Base-by-base conservation (phyloP, 2,113 vertebrate species). In the Cavia porcellus region DNA sequence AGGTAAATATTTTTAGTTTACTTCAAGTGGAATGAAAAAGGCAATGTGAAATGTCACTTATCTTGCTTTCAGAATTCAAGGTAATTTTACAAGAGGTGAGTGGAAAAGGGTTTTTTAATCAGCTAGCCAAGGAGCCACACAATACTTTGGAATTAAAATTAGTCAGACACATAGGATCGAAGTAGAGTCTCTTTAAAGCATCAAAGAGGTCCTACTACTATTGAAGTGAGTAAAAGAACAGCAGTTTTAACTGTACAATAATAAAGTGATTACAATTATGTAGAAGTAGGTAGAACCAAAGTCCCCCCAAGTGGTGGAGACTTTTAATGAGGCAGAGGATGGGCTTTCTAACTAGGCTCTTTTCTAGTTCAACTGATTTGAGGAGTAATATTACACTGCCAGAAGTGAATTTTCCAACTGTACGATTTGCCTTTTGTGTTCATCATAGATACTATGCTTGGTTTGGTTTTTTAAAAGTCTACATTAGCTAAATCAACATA, bases 361-460 rank as follows among this genome's bases (percentile, higher is more conserved):
- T 95, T 98, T 97, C 92, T 83, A 93, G 96, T 81, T 97, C 88
- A 28, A 38, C 95, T 90, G 93, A 96, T 84, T 97, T 85, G 95
- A 42, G 81, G 85, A 32, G n/a, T 28, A 83, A 6, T 52, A 82
- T 32, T 55, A 19, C 82, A 96, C 93, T 68, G 88, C 84, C 97
- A 81, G 42, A 97, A 96, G 79, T 86, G 52, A 97, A 86, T 92
- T 98, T 93, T 75, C 52, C 93, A 94, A 96, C 89, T 96, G 92
- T 85, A 83, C 92, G 50, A 97, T 92, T 98, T 98, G 97, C 96
- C 55, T 94, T 98, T 96, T 97, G 66, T 75, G 97, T 97, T 98
- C 82, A 86, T 89, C 42, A 25, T 32, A 62, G 50, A 13, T 97
- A 97, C 0, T 45, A 55, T 2, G 3, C 97, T 88, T 94, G 47